Evolutionary conservation across 2,888 invertebrate species (phyloP), one percentile per base, ranked within the genome.

Genomic region (Argyresthia goedartella): DNA sequence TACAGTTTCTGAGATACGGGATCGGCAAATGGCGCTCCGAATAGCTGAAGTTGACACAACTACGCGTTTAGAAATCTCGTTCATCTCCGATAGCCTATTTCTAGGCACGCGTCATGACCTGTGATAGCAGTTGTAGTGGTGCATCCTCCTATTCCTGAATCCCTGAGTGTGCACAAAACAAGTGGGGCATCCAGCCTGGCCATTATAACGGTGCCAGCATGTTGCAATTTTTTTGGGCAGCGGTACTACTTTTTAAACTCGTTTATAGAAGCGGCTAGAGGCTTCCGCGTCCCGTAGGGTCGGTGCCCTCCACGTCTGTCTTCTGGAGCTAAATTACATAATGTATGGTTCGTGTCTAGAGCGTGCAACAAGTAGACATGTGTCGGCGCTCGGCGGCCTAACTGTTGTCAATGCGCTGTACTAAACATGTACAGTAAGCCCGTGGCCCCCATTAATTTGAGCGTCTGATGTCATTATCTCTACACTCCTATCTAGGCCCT

Each of bases 141-240:
- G 82, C 79, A 81, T 81, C 76, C 66, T 71, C 69, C 70, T 75
- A 76, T 74, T 75, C 73, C 69, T 71, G 72, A 72, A 71, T 76
- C 67, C 71, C 69, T 73, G 77, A 79, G 70, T 76, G 69, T 76
- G 72, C 75, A 76, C 72, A 75, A 77, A 79, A 76, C 84, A 87
- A 82, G 78, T 84, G 78, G 86, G 81, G 80, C 87, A 84, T 84
- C 86, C 87, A 84, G 81, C 81, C 81, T 82, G 87, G 86, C 87
- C 84, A 84, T 81, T 82, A 82, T 87, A 87, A 87, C 87, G 87
- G 87, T 87, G 87, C 85, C 87, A 86, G 84, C 87, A 86, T 87
- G 86, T 87, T 85, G 87, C 85, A 85, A 87, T 87, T 87, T 87
- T 87, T 86, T 87, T 87, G 87, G 87, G 77, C 78, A 85, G 86